A percentile compares a stretch with the other conserved stretches of the same genome.
Evolutionary conservation across 2,113 vertebrate species (phyloP).

Genomic region (Oryzias melastigma): DNA sequence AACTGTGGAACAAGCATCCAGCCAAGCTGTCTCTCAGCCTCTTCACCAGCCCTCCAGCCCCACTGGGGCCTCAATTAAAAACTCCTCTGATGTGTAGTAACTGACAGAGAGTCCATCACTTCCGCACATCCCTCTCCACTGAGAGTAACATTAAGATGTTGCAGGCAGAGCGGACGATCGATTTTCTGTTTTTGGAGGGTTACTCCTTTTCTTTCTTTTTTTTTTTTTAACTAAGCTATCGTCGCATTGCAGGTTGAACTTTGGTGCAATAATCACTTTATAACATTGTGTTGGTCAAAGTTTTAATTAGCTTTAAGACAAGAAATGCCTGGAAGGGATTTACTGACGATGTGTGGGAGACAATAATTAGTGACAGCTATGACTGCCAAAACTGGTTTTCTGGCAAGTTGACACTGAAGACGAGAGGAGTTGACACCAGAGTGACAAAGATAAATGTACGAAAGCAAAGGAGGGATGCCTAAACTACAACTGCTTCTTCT

Average conservation of each 20-base stretch:
- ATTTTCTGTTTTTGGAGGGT: conserved; percentile 55
- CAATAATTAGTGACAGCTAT: conserved; percentile 72
- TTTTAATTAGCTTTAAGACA: conserved; percentile 74
- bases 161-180: conserved; percentile 72
- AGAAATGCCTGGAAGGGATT: conserved; percentile 26
- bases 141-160: conserved; percentile 75
- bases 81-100: conserved; percentile 67
- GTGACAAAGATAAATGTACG: conserved; percentile 35
- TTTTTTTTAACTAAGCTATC: conserved; percentile 22
- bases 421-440: conserved; percentile 31
- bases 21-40: conserved; percentile 26
- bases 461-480: conserved; percentile 23
- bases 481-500: conserved; percentile 3
- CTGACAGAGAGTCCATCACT: conserved; percentile 72
- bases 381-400: conserved; percentile 48
- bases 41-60: conserved; percentile 34
- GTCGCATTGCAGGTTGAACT: conserved; percentile 44
- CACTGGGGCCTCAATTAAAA: conserved; percentile 71
- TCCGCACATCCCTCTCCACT: conserved; percentile 58
- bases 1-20: conserved; percentile 11
- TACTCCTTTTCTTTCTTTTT: conserved; percentile 8
- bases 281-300: conserved; percentile 59
- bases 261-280: conserved; percentile 64
- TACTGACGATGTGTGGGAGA: conserved; percentile 50
- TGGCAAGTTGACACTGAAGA: conserved; percentile 53